Conservation (phyloP, 35 echinoderm and acorn worm genomes). For the Amphiura filiformis region DNA sequence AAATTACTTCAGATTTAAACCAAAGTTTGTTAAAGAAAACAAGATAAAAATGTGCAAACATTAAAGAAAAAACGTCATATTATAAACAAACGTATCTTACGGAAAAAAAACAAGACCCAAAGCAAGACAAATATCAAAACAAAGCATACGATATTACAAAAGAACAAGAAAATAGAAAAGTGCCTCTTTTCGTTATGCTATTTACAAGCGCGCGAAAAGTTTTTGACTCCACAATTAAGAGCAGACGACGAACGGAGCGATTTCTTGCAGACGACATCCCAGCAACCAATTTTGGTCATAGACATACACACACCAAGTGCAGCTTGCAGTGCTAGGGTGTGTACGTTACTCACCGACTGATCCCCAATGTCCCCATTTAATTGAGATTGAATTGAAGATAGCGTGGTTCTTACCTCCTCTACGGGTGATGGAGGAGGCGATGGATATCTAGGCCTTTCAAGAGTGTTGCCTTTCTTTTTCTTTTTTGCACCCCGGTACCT, state of each 20-base stretch:
- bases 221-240: background rate
- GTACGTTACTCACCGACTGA: background rate
- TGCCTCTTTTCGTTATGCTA: background rate
- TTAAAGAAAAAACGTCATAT: too few species aligned
- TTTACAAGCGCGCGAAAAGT: constrained; percentile 2
- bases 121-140: too few species aligned
- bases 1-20: background rate
- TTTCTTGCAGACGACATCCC: too few species aligned
- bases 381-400: background rate
- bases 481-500: background rate
- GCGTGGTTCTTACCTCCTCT: background rate
- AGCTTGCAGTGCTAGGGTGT: background rate
- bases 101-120: too few species aligned
- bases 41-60: too few species aligned
- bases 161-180: too few species aligned
- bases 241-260: too few species aligned
- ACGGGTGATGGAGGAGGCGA: background rate
- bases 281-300: background rate
- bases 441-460: background rate
- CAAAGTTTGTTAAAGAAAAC: too few species aligned
- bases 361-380: background rate
- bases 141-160: too few species aligned
- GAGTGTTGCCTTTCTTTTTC: background rate
- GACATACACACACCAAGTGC: background rate
- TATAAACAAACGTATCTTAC: too few species aligned